Percentiles rank a stretch among this genome's conserved stretches.
phyloP scores from a whole-genome alignment of 2,113 vertebrate genomes.

The Eulemur rufifrons region DNA sequence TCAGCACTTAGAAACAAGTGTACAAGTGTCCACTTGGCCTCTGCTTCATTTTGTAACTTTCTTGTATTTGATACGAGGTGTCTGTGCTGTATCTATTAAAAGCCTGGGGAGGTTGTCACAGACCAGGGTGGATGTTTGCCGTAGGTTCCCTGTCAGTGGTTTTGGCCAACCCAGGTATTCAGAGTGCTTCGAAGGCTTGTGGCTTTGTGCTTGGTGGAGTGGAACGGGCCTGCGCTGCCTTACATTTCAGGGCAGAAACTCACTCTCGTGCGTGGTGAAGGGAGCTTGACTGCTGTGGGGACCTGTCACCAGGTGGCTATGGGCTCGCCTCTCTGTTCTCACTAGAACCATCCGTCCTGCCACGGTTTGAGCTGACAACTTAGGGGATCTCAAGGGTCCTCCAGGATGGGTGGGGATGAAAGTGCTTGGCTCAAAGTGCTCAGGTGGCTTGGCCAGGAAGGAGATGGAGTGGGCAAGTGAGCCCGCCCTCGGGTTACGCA shows the following conservation, averaged over 20 bases:
- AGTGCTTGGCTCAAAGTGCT: neutral
- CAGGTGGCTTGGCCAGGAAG: neutral
- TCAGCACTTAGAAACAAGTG: neutral
- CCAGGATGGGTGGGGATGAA: neutral
- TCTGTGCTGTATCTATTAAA: neutral
- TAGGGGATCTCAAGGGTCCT: neutral
- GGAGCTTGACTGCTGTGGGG: neutral
- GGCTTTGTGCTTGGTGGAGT: neutral
- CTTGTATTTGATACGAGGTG: neutral
- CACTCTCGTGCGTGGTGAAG: accelerated
- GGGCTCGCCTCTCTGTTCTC: neutral
- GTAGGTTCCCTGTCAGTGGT: neutral
- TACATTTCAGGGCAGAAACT: neutral
- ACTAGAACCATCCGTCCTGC: neutral
- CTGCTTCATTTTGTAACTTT: neutral
- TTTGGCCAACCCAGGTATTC: neutral
- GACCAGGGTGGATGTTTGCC: neutral
- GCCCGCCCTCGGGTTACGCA: neutral
- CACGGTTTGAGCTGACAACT: neutral
- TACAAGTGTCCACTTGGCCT: conserved; percentile 27
- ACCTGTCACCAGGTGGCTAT: neutral
- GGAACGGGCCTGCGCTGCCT: neutral
- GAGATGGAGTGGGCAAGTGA: neutral
- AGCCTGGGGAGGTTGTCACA: neutral
- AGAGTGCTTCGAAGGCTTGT: neutral